These are phyloP conservation scores for Loripinus fragilis DNA, from an alignment of 2,888 invertebrate genomes.

Conservation along the genomic window DNA sequence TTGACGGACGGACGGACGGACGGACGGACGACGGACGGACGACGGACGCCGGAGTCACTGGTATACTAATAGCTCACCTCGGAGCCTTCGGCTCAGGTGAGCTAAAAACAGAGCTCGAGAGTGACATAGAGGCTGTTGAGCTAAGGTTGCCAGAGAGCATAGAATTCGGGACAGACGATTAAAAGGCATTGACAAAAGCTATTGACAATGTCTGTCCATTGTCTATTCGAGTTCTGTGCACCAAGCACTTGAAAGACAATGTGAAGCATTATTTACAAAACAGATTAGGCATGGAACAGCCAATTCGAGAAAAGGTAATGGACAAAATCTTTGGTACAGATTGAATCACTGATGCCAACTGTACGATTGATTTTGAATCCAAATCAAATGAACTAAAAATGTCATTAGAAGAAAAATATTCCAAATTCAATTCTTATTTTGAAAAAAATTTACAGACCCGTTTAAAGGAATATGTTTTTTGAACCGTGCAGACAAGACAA, in stretches of 20 bases:
- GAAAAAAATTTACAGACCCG: neutral
- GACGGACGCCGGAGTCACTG: no score
- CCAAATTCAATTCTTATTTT: neutral
- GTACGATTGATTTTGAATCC: slow-evolving; percentile 11
- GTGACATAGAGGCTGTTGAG: slow-evolving; percentile 15
- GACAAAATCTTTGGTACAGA: slow-evolving; percentile 1
- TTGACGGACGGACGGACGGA: no score
- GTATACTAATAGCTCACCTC: no score
- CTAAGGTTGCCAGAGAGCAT: slow-evolving; percentile 28
- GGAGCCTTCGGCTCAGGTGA: no score
- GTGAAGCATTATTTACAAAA: slow-evolving; percentile 16
- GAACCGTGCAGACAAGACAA: neutral
- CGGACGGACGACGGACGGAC: no score
- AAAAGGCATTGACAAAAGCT: slow-evolving; percentile 34
- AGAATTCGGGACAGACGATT: slow-evolving; percentile 34
- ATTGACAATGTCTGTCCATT: slow-evolving; percentile 33
- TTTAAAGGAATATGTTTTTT: neutral
- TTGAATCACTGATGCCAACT: slow-evolving; percentile 20
- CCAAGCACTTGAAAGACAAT: no score
- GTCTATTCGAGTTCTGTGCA: no score
- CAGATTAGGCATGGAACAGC: slow-evolving; percentile 18
- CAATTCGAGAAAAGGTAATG: neutral
- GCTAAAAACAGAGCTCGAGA: no score
- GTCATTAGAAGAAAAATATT: neutral
- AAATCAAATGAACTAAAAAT: neutral